Percentiles rank a stretch among this genome's conserved stretches.
Evolutionary conservation across 1,140 invertebrate genomes (phyloP).

Genomic region (Caenorhabditis tropicalis): DNA sequence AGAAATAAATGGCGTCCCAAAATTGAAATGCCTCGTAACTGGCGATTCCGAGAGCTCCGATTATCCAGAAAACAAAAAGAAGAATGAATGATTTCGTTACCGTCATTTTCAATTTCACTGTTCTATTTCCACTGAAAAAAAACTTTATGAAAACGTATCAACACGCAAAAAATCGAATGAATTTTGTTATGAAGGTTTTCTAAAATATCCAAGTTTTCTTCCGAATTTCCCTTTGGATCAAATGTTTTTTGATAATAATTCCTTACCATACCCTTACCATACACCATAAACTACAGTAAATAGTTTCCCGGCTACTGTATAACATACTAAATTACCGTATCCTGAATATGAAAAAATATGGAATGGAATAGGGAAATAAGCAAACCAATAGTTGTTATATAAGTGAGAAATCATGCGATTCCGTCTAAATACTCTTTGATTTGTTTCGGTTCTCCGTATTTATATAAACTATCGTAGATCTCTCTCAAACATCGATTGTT

Average conservation of each 20-base stretch:
- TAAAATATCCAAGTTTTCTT: neutral
- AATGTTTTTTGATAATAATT: neutral
- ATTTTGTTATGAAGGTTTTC: neutral
- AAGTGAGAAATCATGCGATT: neutral
- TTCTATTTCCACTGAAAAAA: neutral
- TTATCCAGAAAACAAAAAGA: neutral
- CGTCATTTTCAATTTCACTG: neutral
- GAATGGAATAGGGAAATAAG: neutral
- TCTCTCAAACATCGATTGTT: neutral
- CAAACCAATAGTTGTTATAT: neutral
- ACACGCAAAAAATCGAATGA: no score
- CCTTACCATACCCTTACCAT: no score
- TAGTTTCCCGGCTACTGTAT: slow-evolving; percentile 1
- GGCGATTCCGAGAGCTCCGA: neutral
- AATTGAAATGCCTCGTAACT: neutral
- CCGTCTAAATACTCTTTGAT: neutral
- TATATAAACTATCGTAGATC: neutral
- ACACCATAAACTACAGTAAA: neutral
- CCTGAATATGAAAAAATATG: neutral
- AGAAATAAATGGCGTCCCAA: slow-evolving; percentile 21
- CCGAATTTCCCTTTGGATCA: neutral
- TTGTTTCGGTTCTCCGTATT: neutral
- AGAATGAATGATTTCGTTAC: slow-evolving; percentile 5
- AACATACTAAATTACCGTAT: neutral
- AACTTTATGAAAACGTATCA: neutral